phyloP scores from a whole-genome alignment of 2,888 invertebrate species.

The Diadegma fenestrale region DNA sequence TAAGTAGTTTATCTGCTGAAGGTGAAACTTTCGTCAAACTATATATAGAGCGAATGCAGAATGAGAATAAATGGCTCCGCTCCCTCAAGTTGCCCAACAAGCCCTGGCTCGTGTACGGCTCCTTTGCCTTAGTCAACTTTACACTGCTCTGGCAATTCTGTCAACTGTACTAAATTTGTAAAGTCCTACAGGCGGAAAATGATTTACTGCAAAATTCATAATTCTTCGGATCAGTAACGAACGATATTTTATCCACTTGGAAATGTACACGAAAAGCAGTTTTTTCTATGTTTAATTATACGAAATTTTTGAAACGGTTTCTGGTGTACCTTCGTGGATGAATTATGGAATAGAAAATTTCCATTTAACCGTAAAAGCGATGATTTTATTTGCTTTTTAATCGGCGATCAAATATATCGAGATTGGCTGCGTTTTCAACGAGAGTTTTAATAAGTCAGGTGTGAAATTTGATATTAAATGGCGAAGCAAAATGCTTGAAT shows the following conservation, averaged over 20 bases:
- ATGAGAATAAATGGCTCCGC: constrained; percentile 35
- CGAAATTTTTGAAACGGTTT: no score
- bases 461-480: neutral
- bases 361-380: no score
- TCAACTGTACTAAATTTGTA: neutral
- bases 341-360: no score
- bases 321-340: no score
- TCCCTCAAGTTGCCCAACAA: neutral
- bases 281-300: no score
- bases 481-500: neutral
- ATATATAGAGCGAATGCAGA: constrained; percentile 20
- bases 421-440: neutral
- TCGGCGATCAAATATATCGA: no score
- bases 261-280: no score
- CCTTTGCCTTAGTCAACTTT: neutral
- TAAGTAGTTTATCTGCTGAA: neutral
- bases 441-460: neutral
- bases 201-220: no score
- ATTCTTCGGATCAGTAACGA: no score
- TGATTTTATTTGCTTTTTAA: no score
- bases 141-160: neutral
- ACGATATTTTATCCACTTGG: no score
- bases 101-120: neutral
- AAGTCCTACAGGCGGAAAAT: neutral
- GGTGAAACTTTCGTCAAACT: neutral